Base-by-base conservation (phyloP, 2,888 invertebrate species). In the Trichopoda pennipes region DNA sequence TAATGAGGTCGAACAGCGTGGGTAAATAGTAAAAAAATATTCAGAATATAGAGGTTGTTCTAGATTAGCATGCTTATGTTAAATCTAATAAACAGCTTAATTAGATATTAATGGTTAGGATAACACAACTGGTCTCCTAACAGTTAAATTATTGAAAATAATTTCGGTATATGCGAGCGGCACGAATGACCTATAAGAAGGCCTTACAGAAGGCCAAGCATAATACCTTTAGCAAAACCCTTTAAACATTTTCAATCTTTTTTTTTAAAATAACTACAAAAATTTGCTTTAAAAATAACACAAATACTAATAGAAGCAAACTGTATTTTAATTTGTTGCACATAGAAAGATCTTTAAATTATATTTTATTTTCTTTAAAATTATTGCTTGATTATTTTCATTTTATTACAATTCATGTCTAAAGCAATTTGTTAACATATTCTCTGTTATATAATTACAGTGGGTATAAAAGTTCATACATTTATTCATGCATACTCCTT, bases 341-440 rank as follows among this genome's bases (percentile, higher is more conserved):
- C 56, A 64, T 60, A 19, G 14, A 55, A 44, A 55, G 58, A 80
- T n/a, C n/a, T n/a, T n/a, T n/a, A 60, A 47, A 61, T 61, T 35
- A 60, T 7, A 32, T 53, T 51, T 51, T 44, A 66, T 60, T 44
- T 66, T 63, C 63, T 51, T 68, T 76, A 53, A 21, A 44, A 73
- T 69, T 63, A 32, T 49, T 76, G 35, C 23, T 55, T 55, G 55
- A 60, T 68, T 60, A 49, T 4, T 35, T 21, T 69, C 16, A 19
- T 38, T 23, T 72, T 38, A 51, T 49, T 51, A 42, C 12, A 55
- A 61, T 44, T 63, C 44, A 63, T 73, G 32, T 63, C 55, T 55
- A 63, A 63, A 51, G 69, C 72, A 73, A 77, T 81, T 81, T 81
- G 77, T 77, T 73, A 73, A 70, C 81, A 81, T 77, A 44, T 64